phyloP scores from a whole-genome alignment of 2,113 vertebrate genomes.

The Silurus meridionalis region DNA sequence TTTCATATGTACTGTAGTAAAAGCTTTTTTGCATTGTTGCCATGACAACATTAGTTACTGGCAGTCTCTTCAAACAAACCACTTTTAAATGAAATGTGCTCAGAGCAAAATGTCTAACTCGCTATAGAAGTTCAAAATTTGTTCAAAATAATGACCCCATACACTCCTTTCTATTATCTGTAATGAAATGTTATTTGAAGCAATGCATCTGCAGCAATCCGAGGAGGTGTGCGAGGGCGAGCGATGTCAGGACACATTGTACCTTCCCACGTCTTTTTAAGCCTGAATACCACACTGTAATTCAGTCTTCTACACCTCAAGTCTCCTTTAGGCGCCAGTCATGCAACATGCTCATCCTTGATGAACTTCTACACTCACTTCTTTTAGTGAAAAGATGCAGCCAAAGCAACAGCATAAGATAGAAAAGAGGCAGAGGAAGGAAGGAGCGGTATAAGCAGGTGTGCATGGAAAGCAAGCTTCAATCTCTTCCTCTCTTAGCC shows the following conservation, averaged over 20 bases:
- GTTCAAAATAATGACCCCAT: neutral
- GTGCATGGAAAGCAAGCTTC: neutral
- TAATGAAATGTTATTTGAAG: neutral
- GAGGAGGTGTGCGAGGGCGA: neutral
- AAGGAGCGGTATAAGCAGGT: neutral
- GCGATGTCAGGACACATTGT: neutral
- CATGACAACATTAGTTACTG: conserved; percentile 41
- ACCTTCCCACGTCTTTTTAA: neutral
- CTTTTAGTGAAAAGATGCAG: neutral
- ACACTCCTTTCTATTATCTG: neutral
- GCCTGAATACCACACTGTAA: neutral
- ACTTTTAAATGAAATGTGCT: conserved; percentile 11
- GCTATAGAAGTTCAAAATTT: neutral
- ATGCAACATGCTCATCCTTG: neutral
- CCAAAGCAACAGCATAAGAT: neutral
- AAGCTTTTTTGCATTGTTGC: conserved; percentile 33
- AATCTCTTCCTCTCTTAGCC: neutral
- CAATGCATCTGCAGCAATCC: neutral
- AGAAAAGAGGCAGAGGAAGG: neutral
- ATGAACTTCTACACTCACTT: neutral
- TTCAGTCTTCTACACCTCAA: neutral
- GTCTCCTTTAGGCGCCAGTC: neutral
- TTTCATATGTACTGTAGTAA: neutral
- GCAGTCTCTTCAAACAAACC: conserved; percentile 8
- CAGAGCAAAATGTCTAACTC: neutral